Conservation (phyloP, 2,888 invertebrate genomes). For the Zootermopsis nevadensis region DNA sequence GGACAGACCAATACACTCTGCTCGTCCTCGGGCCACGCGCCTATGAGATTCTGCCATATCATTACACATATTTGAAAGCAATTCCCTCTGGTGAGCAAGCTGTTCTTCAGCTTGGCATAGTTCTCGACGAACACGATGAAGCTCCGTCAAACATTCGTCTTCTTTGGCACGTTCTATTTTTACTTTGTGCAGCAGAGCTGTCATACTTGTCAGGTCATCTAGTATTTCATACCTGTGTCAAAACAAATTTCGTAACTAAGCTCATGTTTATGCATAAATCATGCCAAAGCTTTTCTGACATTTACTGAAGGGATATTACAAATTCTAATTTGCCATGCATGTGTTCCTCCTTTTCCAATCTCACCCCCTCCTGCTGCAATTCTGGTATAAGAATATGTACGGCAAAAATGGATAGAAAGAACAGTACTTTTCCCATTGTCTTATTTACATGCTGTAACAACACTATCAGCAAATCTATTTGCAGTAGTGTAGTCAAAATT, state of each 20-base stretch:
- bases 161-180: conserved; percentile 59
- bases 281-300: no score
- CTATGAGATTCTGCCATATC: conserved; percentile 57
- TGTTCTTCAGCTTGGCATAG: conserved; percentile 58
- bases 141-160: conserved; percentile 57
- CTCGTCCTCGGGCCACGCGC: conserved; percentile 59
- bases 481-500: no score
- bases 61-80: conserved; percentile 58
- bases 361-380: no score
- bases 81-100: conserved; percentile 58
- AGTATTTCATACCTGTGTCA: conserved; percentile 59
- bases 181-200: conserved; percentile 59
- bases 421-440: no score
- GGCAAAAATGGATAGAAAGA: no score
- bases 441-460: no score
- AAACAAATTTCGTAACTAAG: neutral
- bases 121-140: conserved; percentile 58
- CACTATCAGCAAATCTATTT: no score
- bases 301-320: no score
- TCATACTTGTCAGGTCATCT: conserved; percentile 60
- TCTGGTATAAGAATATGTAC: no score
- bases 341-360: no score
- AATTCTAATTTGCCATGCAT: no score
- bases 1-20: conserved; percentile 59
- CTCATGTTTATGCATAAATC: conserved; percentile 3